Evolutionary conservation across 1,140 invertebrate genomes (phyloP).

Genomic region (Galleria mellonella): DNA sequence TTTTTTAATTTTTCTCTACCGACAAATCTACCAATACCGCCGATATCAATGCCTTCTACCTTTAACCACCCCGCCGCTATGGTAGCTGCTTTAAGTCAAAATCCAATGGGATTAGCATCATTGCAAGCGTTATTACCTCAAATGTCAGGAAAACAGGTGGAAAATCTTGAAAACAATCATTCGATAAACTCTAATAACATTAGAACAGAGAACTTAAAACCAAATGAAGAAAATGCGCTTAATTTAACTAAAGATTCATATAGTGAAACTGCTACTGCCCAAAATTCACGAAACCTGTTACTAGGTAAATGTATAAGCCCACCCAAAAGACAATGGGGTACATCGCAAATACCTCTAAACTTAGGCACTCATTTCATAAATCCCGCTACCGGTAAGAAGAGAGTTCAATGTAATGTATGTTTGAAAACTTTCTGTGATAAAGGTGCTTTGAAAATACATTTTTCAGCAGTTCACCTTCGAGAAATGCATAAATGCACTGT

Average conservation of each 20-base stretch:
- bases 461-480: slow-evolving; percentile 97
- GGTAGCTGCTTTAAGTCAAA: slow-evolving; percentile 71
- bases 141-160: slow-evolving; percentile 48
- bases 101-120: slow-evolving; percentile 62
- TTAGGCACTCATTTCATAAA: slow-evolving; percentile 93
- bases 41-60: slow-evolving; percentile 62
- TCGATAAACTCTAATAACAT: slow-evolving; percentile 25
- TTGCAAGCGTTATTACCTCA: slow-evolving; percentile 61
- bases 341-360: slow-evolving; percentile 86
- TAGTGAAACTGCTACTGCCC: slow-evolving; percentile 38
- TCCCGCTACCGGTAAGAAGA: slow-evolving; percentile 93
- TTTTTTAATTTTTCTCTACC: slow-evolving; percentile 75
- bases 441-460: slow-evolving; percentile 99
- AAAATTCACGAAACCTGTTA: slow-evolving; percentile 65
- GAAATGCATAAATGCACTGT: slow-evolving; percentile 99
- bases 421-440: slow-evolving; percentile 99
- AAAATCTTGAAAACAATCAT: slow-evolving; percentile 33
- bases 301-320: slow-evolving; percentile 89
- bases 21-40: slow-evolving; percentile 79
- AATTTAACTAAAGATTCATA: slow-evolving; percentile 80
- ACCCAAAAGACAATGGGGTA: slow-evolving; percentile 92
- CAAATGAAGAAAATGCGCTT: slow-evolving; percentile 81
- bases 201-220: slow-evolving; percentile 69
- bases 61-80: slow-evolving; percentile 75
- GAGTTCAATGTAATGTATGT: slow-evolving; percentile 98